These are phyloP conservation scores for Callimico goeldii DNA, from an alignment of 2,797 vertebrate species.

Conservation along the genomic window DNA sequence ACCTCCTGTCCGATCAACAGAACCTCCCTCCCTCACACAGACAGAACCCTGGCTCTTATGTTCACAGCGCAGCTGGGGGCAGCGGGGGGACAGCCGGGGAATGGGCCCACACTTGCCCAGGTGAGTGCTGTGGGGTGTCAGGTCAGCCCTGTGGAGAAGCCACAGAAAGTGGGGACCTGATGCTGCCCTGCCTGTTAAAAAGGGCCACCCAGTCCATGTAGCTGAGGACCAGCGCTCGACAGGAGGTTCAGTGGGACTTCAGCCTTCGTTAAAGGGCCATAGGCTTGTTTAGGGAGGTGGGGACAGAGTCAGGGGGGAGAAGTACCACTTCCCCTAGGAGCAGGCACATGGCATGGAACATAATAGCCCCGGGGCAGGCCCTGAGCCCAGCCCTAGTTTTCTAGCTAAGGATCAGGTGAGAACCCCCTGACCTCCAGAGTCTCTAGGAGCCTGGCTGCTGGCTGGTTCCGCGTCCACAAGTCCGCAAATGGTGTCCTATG, in stretches of 20 bases:
- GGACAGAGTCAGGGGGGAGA: background rate
- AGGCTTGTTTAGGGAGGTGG: background rate
- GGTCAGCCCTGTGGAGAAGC: background rate
- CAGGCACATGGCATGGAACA: background rate
- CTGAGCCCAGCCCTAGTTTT: background rate
- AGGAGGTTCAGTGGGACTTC: background rate
- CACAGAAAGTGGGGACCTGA: no score
- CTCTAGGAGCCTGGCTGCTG: background rate
- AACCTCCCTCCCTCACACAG: background rate
- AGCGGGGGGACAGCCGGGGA: background rate
- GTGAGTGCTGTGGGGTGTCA: background rate
- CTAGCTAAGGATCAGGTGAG: background rate
- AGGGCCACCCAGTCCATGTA: background rate
- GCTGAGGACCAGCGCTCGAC: background rate
- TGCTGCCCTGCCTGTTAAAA: background rate
- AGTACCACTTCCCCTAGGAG: rapidly evolving
- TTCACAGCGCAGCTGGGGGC: background rate
- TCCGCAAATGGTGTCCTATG: background rate
- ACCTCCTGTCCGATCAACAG: background rate
- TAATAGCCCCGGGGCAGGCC: rapidly evolving
- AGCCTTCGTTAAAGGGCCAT: background rate
- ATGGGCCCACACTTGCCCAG: background rate
- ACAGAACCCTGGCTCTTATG: background rate
- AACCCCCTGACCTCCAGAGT: background rate
- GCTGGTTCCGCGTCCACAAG: background rate